A percentile compares a stretch with the other conserved stretches of the same genome.
Evolutionary conservation across 2,113 vertebrate genomes (phyloP).

Genomic region (Campylomormyrus numenius): DNA sequence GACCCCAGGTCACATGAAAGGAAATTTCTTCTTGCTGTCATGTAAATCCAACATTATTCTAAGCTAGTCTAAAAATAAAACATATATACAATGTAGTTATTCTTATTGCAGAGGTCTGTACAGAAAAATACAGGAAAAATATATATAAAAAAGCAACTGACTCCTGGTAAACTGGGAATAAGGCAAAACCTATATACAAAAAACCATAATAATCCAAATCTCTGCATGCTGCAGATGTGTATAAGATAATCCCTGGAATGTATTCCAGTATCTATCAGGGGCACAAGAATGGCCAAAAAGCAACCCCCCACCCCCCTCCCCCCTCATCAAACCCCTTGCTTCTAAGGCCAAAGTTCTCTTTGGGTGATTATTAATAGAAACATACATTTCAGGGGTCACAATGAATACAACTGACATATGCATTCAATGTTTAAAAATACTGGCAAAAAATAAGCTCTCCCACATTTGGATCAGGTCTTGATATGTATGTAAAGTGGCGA

Average conservation of each 20-base stretch:
- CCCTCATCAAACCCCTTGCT: neutral
- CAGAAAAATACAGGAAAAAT: conserved; percentile 25
- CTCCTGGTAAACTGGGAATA: conserved; percentile 21
- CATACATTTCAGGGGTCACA: neutral
- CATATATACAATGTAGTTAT: conserved; percentile 22
- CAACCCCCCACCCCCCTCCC: neutral
- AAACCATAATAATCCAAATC: neutral
- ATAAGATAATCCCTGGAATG: conserved; percentile 12
- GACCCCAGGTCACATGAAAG: conserved; percentile 11
- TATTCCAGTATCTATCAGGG: conserved; percentile 18
- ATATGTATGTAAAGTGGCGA: conserved; percentile 17
- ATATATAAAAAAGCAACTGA: conserved; percentile 14
- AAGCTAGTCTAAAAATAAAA: conserved; percentile 25
- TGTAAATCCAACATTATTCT: conserved; percentile 14
- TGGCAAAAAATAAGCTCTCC: conserved; percentile 9
- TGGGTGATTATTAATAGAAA: conserved; percentile 4
- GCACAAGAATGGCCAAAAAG: neutral
- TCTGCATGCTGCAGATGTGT: conserved; percentile 14
- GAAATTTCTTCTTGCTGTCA: conserved; percentile 15
- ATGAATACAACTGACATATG: conserved; percentile 7
- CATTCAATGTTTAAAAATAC: conserved; percentile 10
- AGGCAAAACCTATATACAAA: conserved; percentile 25
- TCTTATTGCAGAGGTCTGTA: conserved; percentile 25
- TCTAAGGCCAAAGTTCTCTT: conserved; percentile 6
- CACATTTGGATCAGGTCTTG: conserved; percentile 2